These are phyloP conservation scores for Heliconius eleuchia DNA, from an alignment of 1,140 invertebrate species.

Conservation along the genomic window DNA sequence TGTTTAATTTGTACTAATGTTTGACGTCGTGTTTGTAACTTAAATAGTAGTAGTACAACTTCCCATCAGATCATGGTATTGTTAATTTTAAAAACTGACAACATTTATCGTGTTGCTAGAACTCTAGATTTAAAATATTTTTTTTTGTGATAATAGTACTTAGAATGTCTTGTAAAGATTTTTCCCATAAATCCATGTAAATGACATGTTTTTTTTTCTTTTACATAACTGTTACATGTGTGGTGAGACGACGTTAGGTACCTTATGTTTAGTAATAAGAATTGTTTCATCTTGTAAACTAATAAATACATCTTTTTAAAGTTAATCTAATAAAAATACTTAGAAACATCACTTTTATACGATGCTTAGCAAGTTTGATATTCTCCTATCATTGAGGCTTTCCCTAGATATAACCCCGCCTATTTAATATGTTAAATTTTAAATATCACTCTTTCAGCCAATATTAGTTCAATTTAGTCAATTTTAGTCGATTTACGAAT, in stretches of 20 bases:
- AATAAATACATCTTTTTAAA: constrained; percentile 25
- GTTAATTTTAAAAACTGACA: constrained; percentile 48
- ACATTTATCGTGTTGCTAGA: constrained; percentile 54
- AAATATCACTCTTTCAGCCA: constrained; percentile 4
- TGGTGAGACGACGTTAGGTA: constrained; percentile 79
- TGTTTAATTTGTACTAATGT: constrained; percentile 41
- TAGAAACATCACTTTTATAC: constrained; percentile 5
- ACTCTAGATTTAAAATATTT: constrained; percentile 71
- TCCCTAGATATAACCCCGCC: constrained; percentile 50
- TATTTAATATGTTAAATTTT: constrained; percentile 38
- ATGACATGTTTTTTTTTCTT: constrained; percentile 59
- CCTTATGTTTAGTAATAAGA: constrained; percentile 55
- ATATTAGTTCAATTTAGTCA: constrained; percentile 27
- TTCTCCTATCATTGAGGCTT: constrained; percentile 59
- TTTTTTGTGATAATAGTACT: constrained; percentile 79
- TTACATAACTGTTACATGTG: constrained; percentile 77
- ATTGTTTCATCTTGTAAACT: constrained; percentile 62
- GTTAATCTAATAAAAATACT: neutral
- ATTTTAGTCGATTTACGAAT: constrained; percentile 10
- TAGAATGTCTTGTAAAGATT: constrained; percentile 59
- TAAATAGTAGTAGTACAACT: constrained; percentile 65
- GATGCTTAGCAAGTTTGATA: constrained; percentile 54
- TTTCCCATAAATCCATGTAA: constrained; percentile 49
- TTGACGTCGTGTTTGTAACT: constrained; percentile 50
- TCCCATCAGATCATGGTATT: constrained; percentile 75